Conservation (phyloP, 2,113 vertebrate species). For the Sardina pilchardus region DNA sequence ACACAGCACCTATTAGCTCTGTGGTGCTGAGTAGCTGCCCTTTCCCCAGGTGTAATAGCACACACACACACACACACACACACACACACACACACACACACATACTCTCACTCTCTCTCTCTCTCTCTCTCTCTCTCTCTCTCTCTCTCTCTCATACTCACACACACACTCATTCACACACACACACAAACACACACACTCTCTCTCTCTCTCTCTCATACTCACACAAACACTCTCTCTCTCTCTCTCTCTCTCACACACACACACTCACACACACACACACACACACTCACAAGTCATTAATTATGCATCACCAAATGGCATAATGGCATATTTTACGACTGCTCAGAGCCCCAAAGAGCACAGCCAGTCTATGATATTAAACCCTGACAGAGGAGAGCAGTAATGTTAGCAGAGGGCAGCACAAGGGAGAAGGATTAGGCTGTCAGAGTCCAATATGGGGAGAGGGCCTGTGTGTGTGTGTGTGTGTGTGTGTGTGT, state of each 20-base stretch:
- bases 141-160: no score
- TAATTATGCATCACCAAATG: not conserved
- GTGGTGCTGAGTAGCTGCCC: not conserved
- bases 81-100: not conserved
- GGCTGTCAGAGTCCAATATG: no score
- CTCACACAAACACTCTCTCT: not conserved
- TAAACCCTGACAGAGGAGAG: no score
- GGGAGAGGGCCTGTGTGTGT: no score
- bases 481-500: no score
- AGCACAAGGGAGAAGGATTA: no score
- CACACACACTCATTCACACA: not conserved
- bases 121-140: no score
- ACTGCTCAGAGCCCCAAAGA: not conserved
- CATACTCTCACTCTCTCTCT: not conserved
- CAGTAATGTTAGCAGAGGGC: no score
- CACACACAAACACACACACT: not conserved
- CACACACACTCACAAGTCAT: not conserved
- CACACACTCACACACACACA: not conserved
- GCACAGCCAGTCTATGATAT: not conserved
- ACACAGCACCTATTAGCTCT: not conserved
- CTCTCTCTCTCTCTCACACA: not conserved
- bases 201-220: not conserved
- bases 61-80: not conserved
- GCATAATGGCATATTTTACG: not conserved
- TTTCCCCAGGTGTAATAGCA: not conserved